Evolutionary conservation across 2,888 invertebrate genomes (phyloP).

Genomic region (Athetis lepigone): DNA sequence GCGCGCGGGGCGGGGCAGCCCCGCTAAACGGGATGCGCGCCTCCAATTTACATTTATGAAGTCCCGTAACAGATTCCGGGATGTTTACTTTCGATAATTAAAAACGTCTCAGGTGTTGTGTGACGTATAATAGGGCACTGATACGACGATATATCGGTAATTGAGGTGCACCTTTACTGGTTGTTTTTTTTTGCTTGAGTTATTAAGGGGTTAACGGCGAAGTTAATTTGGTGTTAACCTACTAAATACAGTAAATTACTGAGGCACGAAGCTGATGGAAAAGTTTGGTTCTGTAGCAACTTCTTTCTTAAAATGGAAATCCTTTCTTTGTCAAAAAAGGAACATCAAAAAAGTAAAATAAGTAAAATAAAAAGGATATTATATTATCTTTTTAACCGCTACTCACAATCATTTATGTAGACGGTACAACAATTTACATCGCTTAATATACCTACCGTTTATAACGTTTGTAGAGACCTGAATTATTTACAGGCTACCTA

Average conservation of each 20-base stretch:
- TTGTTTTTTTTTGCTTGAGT: conserved; percentile 8
- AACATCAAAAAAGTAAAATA: too few relatives aligned
- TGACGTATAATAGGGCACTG: conserved; percentile 63
- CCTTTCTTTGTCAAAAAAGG: conserved; percentile 2
- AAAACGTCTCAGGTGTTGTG: conserved; percentile 84
- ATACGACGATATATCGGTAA: conserved; percentile 38
- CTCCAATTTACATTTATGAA: conserved; percentile 90
- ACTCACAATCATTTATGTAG: conserved; percentile 14
- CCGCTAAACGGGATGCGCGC: conserved; percentile 87
- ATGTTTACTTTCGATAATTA: conserved; percentile 90
- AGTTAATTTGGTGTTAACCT: not conserved
- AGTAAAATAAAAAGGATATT: too few relatives aligned
- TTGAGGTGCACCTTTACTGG: conserved; percentile 18
- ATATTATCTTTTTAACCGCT: not conserved
- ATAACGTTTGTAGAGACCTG: conserved; percentile 36
- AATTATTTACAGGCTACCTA: conserved; percentile 53
- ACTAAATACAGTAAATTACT: not conserved
- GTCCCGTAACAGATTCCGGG: conserved; percentile 87
- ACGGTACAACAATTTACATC: not conserved
- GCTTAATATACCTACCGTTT: conserved; percentile 22
- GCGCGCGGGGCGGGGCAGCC: conserved; percentile 64
- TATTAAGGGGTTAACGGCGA: not conserved
- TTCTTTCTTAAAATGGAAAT: not conserved
- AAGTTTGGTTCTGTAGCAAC: not conserved
- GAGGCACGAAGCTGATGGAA: not conserved